phyloP scores from a whole-genome alignment of 2,797 vertebrate genomes.

The Diplodus puntazzo region DNA sequence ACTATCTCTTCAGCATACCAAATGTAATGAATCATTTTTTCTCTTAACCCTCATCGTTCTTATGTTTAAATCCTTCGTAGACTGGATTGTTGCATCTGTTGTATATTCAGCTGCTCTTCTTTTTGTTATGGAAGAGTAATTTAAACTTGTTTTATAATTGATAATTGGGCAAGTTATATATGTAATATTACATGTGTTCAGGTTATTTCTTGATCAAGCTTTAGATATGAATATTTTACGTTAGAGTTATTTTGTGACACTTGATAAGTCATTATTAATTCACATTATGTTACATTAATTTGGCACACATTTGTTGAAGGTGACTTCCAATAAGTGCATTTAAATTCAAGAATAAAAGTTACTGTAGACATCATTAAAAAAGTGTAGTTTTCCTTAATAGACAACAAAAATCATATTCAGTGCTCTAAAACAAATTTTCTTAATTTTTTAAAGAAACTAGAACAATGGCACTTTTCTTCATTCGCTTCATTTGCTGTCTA shows the following conservation, averaged over 20 bases:
- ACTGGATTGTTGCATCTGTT: neutral
- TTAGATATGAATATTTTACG: too few relatives aligned
- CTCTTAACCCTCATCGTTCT: neutral
- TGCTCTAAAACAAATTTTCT: neutral
- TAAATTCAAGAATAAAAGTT: neutral
- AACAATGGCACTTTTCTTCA: neutral
- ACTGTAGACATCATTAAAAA: neutral
- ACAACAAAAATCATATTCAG: neutral
- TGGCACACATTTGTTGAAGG: neutral
- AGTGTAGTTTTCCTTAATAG: neutral
- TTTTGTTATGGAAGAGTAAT: neutral
- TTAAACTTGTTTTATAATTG: neutral
- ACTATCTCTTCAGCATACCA: conserved; percentile 16
- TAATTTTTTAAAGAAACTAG: neutral
- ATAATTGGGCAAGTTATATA: neutral
- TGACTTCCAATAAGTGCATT: neutral
- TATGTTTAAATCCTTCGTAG: neutral
- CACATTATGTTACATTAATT: neutral
- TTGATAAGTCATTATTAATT: neutral
- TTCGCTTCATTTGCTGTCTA: neutral
- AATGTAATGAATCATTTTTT: conserved; percentile 9
- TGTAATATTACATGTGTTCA: too few relatives aligned
- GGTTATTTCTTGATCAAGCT: too few relatives aligned
- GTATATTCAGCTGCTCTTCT: neutral
- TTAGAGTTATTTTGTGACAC: too few relatives aligned